phyloP scores from a whole-genome alignment of 2,888 invertebrate species.

The Ptychoptera contaminata region DNA sequence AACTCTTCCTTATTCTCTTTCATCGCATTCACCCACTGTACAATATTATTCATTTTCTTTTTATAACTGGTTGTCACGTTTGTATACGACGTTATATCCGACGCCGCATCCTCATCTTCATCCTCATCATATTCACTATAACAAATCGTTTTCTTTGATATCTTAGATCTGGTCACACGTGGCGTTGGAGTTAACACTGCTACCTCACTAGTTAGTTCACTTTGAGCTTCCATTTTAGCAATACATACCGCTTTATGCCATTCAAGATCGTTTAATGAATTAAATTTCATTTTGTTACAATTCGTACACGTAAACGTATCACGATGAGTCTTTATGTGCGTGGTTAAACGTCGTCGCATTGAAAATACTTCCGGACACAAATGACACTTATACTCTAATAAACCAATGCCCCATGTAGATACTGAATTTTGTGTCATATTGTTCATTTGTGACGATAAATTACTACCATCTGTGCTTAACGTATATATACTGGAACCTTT shows the following conservation, averaged over 20 bases:
- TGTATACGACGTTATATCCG: neutral
- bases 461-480: no score
- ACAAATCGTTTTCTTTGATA: neutral
- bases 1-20: no score
- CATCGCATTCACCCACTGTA: no score
- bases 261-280: constrained; percentile 1
- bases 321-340: no score
- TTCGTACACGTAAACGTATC: no score
- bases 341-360: neutral
- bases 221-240: constrained; percentile 3
- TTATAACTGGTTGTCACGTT: no score
- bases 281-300: no score
- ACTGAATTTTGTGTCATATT: no score
- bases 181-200: neutral
- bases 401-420: no score
- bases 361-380: constrained; percentile 7
- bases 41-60: no score
- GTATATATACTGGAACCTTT: no score
- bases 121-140: neutral
- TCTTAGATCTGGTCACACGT: neutral
- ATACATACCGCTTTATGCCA: constrained; percentile 9
- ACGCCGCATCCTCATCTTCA: neutral
- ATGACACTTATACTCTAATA: constrained; percentile 1
- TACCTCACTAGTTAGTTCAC: neutral
- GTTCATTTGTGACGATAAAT: no score